phyloP scores from a whole-genome alignment of 2,888 invertebrate genomes.

The Carabus problematicus region DNA sequence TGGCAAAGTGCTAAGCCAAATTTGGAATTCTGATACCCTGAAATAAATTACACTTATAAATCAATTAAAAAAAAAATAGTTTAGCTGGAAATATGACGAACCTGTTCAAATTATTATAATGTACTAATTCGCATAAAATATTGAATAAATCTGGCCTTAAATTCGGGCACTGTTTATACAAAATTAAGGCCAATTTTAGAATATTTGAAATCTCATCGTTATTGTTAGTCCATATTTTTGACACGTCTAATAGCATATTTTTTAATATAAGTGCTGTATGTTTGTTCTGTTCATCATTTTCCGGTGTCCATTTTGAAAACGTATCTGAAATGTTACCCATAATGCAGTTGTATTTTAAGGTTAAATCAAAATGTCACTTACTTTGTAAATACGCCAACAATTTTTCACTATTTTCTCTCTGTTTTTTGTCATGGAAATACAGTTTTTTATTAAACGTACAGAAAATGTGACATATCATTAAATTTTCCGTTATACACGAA shows the following conservation, averaged over 20 bases:
- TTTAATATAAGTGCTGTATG: conserved; percentile 21
- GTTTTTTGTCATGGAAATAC: conserved; percentile 57
- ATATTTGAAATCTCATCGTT: conserved; percentile 25
- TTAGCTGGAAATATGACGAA: conserved; percentile 47
- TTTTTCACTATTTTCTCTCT: conserved; percentile 48
- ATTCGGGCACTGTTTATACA: conserved; percentile 45
- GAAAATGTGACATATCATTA: conserved; percentile 63
- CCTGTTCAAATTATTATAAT: conserved; percentile 55
- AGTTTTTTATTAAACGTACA: conserved; percentile 61
- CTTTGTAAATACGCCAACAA: conserved; percentile 23
- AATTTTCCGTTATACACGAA: conserved; percentile 64
- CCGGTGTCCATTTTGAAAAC: conserved; percentile 24
- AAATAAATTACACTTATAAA: conserved; percentile 40
- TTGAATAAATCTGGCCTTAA: conserved; percentile 56
- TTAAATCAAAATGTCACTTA: conserved; percentile 6
- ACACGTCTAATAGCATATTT: conserved; percentile 17
- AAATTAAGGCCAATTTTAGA: conserved; percentile 28
- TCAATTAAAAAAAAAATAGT: conserved; percentile 9
- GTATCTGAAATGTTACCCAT: conserved; percentile 17
- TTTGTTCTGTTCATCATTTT: conserved; percentile 37
- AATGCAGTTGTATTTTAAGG: background rate
- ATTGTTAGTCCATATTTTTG: conserved; percentile 23
- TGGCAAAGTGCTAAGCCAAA: conserved; percentile 65
- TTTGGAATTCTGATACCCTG: conserved; percentile 57
- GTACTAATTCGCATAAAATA: conserved; percentile 60